Evolutionary conservation across 2,113 vertebrate genomes (phyloP).

Genomic region (Piaya cayana): DNA sequence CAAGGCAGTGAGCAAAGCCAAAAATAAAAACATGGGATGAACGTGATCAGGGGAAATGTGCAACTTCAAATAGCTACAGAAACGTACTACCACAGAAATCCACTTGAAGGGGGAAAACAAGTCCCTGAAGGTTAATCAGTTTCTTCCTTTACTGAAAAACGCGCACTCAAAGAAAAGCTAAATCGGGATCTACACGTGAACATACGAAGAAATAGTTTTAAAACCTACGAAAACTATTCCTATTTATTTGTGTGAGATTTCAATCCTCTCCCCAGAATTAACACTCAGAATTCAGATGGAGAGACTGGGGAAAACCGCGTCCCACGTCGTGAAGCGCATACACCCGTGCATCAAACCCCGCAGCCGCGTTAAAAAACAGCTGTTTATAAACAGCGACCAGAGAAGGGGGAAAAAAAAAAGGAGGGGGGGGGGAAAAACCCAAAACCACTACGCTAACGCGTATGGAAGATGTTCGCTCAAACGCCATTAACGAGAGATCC

Average conservation of each 20-base stretch:
- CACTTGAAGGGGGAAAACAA: neutral
- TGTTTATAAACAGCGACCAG: neutral
- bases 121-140: neutral
- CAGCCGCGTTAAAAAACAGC: neutral
- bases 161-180: neutral
- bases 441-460: neutral
- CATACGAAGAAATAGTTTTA: neutral
- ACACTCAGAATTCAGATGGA: neutral
- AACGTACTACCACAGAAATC: neutral
- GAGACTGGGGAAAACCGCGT: neutral
- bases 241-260: neutral
- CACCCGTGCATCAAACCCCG: neutral
- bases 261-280: neutral
- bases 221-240: neutral
- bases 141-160: neutral
- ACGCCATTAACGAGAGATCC: neutral
- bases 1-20: neutral
- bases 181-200: neutral
- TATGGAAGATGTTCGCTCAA: neutral
- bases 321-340: neutral
- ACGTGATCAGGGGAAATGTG: neutral
- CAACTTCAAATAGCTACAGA: neutral
- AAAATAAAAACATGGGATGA: neutral
- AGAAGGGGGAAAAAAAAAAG: neutral
- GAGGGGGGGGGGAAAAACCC: neutral